Evolutionary conservation across 1,140 invertebrate genomes (phyloP).

Genomic region (Glossosoma conforme): DNA sequence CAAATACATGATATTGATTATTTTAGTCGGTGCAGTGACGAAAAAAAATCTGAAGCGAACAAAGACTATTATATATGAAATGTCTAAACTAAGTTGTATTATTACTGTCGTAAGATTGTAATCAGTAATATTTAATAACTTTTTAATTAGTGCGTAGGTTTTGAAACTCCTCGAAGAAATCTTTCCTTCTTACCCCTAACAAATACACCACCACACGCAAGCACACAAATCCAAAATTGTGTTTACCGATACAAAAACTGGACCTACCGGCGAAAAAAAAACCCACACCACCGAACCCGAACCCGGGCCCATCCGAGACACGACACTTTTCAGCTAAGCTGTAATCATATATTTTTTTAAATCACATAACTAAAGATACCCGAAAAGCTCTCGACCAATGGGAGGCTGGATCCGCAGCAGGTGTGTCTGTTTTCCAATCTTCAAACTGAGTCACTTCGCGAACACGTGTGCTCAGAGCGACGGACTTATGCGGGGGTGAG

Average conservation of each 20-base stretch:
- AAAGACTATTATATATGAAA: no score
- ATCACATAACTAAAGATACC: slow-evolving; percentile 26
- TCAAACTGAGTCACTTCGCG: slow-evolving; percentile 22
- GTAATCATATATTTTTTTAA: slow-evolving; percentile 27
- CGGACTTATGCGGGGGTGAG: neutral
- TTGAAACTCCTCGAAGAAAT: slow-evolving; percentile 8
- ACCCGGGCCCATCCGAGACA: slow-evolving; percentile 11
- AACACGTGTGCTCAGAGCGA: slow-evolving; percentile 29
- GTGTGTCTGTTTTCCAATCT: slow-evolving; percentile 15
- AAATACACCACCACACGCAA: neutral
- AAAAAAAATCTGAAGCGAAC: no score
- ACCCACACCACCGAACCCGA: neutral
- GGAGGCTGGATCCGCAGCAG: slow-evolving; percentile 21
- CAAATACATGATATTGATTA: no score
- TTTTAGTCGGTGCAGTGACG: no score
- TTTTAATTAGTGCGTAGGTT: neutral
- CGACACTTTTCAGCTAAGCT: slow-evolving; percentile 27
- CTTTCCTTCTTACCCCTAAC: slow-evolving; percentile 1
- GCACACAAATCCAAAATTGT: neutral
- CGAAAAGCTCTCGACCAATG: slow-evolving; percentile 21
- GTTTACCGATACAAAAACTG: neutral
- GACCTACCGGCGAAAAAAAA: neutral
- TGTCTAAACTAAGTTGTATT: neutral
- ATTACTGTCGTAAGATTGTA: neutral
- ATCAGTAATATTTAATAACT: neutral